Base-by-base conservation (phyloP, 2,797 vertebrate species). In the Anabas testudineus region DNA sequence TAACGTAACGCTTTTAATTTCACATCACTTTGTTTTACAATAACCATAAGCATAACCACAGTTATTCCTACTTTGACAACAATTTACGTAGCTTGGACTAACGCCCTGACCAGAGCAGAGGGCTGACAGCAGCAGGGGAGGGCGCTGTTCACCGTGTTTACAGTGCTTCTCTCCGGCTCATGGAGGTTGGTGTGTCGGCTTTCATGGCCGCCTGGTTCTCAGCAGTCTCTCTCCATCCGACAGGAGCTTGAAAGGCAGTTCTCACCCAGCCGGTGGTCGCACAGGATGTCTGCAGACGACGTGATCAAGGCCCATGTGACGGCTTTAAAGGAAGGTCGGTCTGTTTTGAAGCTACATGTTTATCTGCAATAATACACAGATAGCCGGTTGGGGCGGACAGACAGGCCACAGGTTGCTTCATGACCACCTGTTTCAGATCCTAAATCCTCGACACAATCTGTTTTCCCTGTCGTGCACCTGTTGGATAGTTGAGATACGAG, bases 171-270 rank as follows among this genome's bases (percentile, higher is more conserved):
- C 51, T 0, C 32, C 18, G 6, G 28, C 36, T 42, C 36, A 18
- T n/a, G 62, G 55, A 57, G 41, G 1, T 15, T 4, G 52, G 42
- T 41, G 53, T 39, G 1, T 21, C 16, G 7, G 51, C 32, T 45
- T 51, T 77, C 66, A 80, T 81, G 86, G 82, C 82, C 72, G 71
- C 28, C 47, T 53, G 16, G 42, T 39, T 87, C 30, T 68, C 68
- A 1, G 7, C 22, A 14, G 19, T 39, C 16, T 76, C 28, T 71
- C 32, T 69, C 32, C 19, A 41, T 74, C 14, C 73, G 63, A 1
- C 71, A 98, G 97, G 95, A 94, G 76, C 90, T 98, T 30, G 93
- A 96, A 80, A 74, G 59, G 10, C 96, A 98, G 77, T 97, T 94
- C 58, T 95, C 93, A 0, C 97, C 97, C 41, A 97, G 96, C 82